Base-by-base conservation (phyloP, 1,140 invertebrate genomes). In the Antheraea pernyi region DNA sequence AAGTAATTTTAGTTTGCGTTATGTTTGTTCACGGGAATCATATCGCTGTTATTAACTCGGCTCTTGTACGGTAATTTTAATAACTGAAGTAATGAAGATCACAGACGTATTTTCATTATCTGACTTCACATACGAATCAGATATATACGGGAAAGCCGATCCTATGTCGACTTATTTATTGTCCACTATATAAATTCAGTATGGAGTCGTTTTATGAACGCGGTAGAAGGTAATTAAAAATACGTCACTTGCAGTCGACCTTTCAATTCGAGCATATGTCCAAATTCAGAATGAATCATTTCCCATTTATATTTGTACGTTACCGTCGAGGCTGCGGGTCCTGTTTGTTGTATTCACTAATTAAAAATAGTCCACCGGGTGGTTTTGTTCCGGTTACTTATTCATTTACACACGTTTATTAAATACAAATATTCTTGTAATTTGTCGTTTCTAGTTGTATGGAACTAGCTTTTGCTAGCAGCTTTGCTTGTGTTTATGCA, bases 211-310 rank as follows among this genome's bases (percentile, higher is more conserved):
- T 79, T 78, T 79, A 79, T 81, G 77, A 80, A 79, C 76, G 82
- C 82, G 88, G 88, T 88, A 77, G 82, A 78, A 82, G 88, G 88
- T 91, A 91, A 91, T 91, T 91, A 91, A 91, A 91, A 91, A 91
- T 88, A 91, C 86, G 89, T 91, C 89, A 91, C 80, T 88, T 83
- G 87, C 89, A 91, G 86, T 85, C 87, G 82, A 91, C 84, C 83
- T 89, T 91, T 88, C 88, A 84, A 88, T 89, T 90, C 79, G 85
- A 88, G 84, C 84, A 89, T 91, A 86, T 89, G 87, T 91, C 89
- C 87, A 91, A 88, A 91, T 91, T 83, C 79, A 84, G 84, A 91
- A 91, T 89, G 87, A 91, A 89, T 91, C 89, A 91, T 88, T 91
- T 90, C 82, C 81, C 83, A 80, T 88, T 89, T 85, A 88, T 89